Evolutionary conservation across 2,113 vertebrate species (phyloP), one percentile per base, ranked within the genome.

Genomic region (Urocynchramus pylzowi): DNA sequence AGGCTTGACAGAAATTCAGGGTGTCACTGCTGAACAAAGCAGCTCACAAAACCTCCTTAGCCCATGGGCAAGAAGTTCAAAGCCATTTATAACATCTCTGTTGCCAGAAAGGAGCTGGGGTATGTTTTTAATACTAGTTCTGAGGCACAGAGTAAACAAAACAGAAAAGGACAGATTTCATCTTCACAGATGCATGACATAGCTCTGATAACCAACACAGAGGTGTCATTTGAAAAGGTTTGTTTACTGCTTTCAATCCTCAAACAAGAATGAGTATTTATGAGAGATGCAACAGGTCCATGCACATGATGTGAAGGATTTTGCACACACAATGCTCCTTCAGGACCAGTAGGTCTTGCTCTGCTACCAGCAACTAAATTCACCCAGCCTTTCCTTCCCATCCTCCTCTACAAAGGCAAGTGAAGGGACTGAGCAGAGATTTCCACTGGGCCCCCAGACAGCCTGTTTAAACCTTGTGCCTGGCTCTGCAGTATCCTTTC

Each of bases 291-390:
- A 54, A 44, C 22, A 64, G 21, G 13, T 28, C 21, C 6, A 8
- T 2, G 6, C 12, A 18, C 14, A 13, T 76, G 54, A 33, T 0
- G 0, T 13, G 14, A 65, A 65, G 19, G 15, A 13, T 61, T 28
- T 49, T n/a, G 60, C 64, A 22, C 24, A 52, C 53, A 41, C 17
- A 22, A 4, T 22, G 6, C 7, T 54, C 4, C 12, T 11, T 56
- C 63, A 50, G 39, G 24, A 23, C 17, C 4, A 6, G 37, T 21
- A 78, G 42, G 26, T 74, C 44, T 50, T 73, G 14, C 26, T 64
- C 41, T 41, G 24, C 7, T 57, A 33, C 23, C 49, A 80, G 33
- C 10, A 57, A 4, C 16, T 28, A 27, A 39, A 50, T 68, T 56
- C 35, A 53, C 10, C 9, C 10, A 17, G 12, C 8, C 16, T 75